Evolutionary conservation across 1,140 invertebrate species (phyloP).

Genomic region (Trichonephila clavata): DNA sequence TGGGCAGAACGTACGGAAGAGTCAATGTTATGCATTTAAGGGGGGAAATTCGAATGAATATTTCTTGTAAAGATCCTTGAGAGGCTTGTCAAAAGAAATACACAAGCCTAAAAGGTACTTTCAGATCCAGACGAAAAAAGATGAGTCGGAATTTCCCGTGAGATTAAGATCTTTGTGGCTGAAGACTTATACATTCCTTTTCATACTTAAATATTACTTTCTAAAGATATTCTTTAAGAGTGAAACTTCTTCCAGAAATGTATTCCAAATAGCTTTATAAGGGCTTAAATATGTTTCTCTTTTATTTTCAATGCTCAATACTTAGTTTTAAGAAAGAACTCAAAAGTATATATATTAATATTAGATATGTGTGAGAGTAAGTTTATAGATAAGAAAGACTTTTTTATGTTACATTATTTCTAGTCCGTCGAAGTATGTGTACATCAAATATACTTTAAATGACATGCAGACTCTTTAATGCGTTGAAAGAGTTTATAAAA

Average conservation of each 20-base stretch:
- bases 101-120: background rate
- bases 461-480: too few relatives aligned
- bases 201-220: slow-evolving; percentile 11
- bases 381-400: too few relatives aligned
- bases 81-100: slow-evolving; percentile 42
- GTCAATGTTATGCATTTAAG: slow-evolving; percentile 44
- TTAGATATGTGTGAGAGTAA: too few relatives aligned
- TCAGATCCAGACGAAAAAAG: background rate
- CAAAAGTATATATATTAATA: background rate
- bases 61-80: slow-evolving; percentile 42
- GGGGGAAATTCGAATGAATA: slow-evolving; percentile 28
- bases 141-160: slow-evolving; percentile 9
- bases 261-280: background rate
- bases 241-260: background rate
- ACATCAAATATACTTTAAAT: too few relatives aligned
- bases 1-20: background rate
- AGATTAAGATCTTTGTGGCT: slow-evolving; percentile 35
- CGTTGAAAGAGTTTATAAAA: too few relatives aligned
- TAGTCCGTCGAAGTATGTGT: too few relatives aligned
- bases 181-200: slow-evolving; percentile 1
- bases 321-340: background rate
- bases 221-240: background rate
- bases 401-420: too few relatives aligned
- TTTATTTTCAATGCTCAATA: background rate
- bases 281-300: background rate